Base-by-base conservation (phyloP, 2,113 vertebrate genomes). In the Meleagris gallopavo region DNA sequence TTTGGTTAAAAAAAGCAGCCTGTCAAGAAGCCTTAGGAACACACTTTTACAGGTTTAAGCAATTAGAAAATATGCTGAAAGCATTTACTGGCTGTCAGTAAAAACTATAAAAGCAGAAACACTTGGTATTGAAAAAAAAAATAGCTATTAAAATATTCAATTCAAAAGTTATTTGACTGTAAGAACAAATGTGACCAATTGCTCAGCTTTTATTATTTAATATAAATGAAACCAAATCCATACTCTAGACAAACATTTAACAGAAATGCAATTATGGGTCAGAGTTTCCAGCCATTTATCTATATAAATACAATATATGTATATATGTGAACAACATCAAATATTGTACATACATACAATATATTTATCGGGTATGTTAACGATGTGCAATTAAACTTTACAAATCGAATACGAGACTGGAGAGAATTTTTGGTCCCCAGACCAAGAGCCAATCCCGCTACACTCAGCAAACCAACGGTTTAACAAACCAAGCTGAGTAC, bases 181-280 rank as follows among this genome's bases (percentile, higher is more conserved):
- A 96, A 92, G 94, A 83, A 93, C 86, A 88, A 96, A 97, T 95
- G 95, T 88, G 95, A 96, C 92, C 95, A 96, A 95, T 96, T 95
- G 97, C 84, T 97, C 76, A 83, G 72, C 75, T 96, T 93, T 65
- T 72, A 96, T 91, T 81, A 73, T 88, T 94, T 43, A 86, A 97
- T 91, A 98, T 83, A 97, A 98, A 98, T 97, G 96, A 98, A 98
- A 98, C 97, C 97, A 97, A 98, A 98, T 97, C 96, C 97, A 97
- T 97, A 96, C 89, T 98, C 96, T 95, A 97, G 97, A 98, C 97
- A 98, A 97, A 98, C 97, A 97, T 92, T 98, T 96, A 98, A 98
- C 97, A 98, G 96, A 98, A 98, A 98, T 96, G 97, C 92, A 98
- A 93, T 96, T 75, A 83, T 96, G 96, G 95, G 92, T 97, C 97